Percentiles rank a stretch among this genome's conserved stretches.
Conservation (phyloP, 2,888 invertebrate genomes). For the Ichneumoninae sp. region DNA sequence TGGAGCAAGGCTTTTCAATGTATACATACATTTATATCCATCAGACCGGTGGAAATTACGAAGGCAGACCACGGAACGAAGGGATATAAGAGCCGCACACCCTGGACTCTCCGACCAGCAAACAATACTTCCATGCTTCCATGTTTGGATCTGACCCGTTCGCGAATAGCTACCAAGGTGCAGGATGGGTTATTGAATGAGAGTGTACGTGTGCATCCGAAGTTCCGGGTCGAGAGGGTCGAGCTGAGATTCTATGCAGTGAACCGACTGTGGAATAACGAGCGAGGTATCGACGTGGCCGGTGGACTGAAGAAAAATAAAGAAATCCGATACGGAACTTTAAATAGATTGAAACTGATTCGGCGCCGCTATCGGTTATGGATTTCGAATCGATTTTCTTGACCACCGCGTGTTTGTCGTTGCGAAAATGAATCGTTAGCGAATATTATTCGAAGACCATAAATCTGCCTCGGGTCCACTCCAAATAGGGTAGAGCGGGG, state of each 20-base stretch:
- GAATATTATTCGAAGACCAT: neutral
- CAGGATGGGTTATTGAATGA: constrained; percentile 47
- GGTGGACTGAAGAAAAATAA: constrained; percentile 1
- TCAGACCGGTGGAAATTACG: constrained; percentile 39
- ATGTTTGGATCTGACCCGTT: constrained; percentile 10
- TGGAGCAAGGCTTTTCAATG: constrained; percentile 6
- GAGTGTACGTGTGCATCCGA: neutral
- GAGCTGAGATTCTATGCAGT: constrained; percentile 10
- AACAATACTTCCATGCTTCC: constrained; percentile 27
- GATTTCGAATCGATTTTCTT: neutral
- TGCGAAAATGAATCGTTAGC: neutral
- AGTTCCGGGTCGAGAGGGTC: constrained; percentile 13
- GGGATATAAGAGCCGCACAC: constrained; percentile 9
- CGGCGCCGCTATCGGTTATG: neutral
- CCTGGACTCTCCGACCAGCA: neutral
- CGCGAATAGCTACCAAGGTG: neutral
- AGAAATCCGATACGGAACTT: neutral
- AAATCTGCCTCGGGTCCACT: neutral
- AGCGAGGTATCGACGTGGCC: neutral
- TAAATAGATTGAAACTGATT: constrained; percentile 4
- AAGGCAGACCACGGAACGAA: constrained; percentile 50
- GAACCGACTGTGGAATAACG: neutral
- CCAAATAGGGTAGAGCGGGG: no score
- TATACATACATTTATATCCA: constrained; percentile 31
- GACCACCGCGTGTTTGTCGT: neutral